A percentile compares a stretch with the other conserved stretches of the same genome.
These are phyloP conservation scores for Drosophila neotestacea DNA, from an alignment of 2,888 invertebrate species.

Conservation along the genomic window DNA sequence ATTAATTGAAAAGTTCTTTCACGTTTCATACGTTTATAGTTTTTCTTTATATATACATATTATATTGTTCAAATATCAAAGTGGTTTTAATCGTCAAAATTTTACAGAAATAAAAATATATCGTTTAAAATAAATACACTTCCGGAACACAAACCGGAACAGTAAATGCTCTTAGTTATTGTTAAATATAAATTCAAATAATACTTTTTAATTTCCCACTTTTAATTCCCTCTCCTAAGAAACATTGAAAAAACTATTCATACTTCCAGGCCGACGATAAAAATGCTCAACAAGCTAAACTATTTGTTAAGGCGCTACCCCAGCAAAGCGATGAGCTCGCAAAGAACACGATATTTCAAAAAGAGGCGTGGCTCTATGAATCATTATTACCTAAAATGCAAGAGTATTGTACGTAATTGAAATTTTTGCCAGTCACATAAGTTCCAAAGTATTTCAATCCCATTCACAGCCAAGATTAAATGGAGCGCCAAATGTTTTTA, in stretches of 20 bases:
- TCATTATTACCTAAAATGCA: conserved; percentile 64
- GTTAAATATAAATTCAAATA: too few species aligned
- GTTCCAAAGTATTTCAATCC: not conserved
- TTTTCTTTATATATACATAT: too few species aligned
- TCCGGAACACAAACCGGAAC: too few species aligned
- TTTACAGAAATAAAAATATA: too few species aligned
- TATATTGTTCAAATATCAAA: too few species aligned
- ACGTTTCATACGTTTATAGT: too few species aligned
- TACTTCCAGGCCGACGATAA: conserved; percentile 60
- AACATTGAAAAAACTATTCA: conserved; percentile 9
- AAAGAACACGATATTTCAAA: conserved; percentile 71
- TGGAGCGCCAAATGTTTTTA: conserved; percentile 82
- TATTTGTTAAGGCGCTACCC: conserved; percentile 79
- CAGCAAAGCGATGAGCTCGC: conserved; percentile 56
- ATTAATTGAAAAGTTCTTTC: too few species aligned
- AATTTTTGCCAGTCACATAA: not conserved
- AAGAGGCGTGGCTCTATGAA: conserved; percentile 74
- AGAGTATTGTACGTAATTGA: conserved; percentile 58
- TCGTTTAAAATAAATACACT: too few species aligned
- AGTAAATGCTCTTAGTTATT: too few species aligned
- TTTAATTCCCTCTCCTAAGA: too few species aligned
- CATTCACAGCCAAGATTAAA: conserved; percentile 48
- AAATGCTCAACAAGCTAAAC: conserved; percentile 5
- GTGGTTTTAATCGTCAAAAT: too few species aligned
- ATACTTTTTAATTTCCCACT: too few species aligned